These are phyloP conservation scores for Drosophila tripunctata DNA, from an alignment of 2,888 invertebrate species.

Conservation along the genomic window DNA sequence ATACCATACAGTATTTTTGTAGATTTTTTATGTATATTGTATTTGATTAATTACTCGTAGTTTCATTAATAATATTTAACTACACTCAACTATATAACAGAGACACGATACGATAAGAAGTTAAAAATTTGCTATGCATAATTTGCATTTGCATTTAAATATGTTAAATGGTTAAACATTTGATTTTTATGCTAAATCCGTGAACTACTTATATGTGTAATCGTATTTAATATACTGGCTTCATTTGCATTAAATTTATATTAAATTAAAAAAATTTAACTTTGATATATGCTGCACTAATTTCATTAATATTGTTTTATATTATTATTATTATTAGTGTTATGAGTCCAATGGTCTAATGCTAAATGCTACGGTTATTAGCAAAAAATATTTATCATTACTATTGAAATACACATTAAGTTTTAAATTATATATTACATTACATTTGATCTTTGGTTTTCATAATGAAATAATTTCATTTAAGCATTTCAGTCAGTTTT, in stretches of 20 bases:
- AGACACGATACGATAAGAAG: slow-evolving; percentile 51
- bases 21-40: slow-evolving; percentile 13
- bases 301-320: slow-evolving; percentile 4
- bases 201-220: slow-evolving; percentile 50
- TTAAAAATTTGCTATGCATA: slow-evolving; percentile 63
- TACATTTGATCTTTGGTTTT: slow-evolving; percentile 46
- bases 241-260: slow-evolving; percentile 21
- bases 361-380: slow-evolving; percentile 59
- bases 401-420: slow-evolving; percentile 50
- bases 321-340: not conserved
- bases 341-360: slow-evolving; percentile 37
- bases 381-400: slow-evolving; percentile 50
- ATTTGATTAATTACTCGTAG: slow-evolving; percentile 48
- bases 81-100: slow-evolving; percentile 64
- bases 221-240: slow-evolving; percentile 40
- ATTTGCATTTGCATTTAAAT: slow-evolving; percentile 37
- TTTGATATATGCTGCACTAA: slow-evolving; percentile 49
- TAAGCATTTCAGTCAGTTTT: slow-evolving; percentile 72
- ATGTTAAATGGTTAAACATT: slow-evolving; percentile 44
- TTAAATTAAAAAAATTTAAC: slow-evolving; percentile 55
- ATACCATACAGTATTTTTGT: slow-evolving; percentile 12
- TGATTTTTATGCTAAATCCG: slow-evolving; percentile 53
- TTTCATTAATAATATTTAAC: slow-evolving; percentile 31
- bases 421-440: slow-evolving; percentile 15
- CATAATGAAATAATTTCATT: slow-evolving; percentile 73